Conservation (phyloP, 2,888 invertebrate genomes). For the Idaea biselata region DNA sequence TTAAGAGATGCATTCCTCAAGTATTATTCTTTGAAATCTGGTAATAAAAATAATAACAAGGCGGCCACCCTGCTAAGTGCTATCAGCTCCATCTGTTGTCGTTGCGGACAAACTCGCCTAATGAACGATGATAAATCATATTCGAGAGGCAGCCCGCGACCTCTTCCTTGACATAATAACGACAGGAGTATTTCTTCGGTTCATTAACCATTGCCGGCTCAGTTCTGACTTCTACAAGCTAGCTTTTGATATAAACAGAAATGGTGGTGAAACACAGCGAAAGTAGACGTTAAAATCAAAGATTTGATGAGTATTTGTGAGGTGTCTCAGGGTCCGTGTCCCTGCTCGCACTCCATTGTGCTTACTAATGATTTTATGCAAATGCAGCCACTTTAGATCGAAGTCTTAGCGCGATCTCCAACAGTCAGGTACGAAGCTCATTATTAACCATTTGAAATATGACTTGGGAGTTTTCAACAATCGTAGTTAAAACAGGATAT, state of each 20-base stretch:
- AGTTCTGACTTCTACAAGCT: neutral
- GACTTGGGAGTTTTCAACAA: constrained; percentile 70
- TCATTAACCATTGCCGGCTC: constrained; percentile 43
- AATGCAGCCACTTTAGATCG: constrained; percentile 80
- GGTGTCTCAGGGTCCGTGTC: constrained; percentile 71
- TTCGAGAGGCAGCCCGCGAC: constrained; percentile 76
- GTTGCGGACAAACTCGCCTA: constrained; percentile 81
- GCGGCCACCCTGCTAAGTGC: constrained; percentile 81
- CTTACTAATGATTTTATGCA: constrained; percentile 82
- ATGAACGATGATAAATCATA: constrained; percentile 82
- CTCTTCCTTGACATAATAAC: constrained; percentile 58
- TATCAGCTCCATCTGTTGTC: constrained; percentile 81
- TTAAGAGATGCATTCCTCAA: constrained; percentile 79
- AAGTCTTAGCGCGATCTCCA: constrained; percentile 80
- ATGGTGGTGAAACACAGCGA: constrained; percentile 33
- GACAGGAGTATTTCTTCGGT: constrained; percentile 31
- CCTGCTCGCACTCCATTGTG: constrained; percentile 78
- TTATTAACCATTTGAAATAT: constrained; percentile 80
- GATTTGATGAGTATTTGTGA: constrained; percentile 64
- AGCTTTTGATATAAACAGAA: constrained; percentile 19
- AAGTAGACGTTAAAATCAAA: constrained; percentile 35
- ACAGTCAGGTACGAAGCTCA: constrained; percentile 79
- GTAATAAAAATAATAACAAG: constrained; percentile 81
- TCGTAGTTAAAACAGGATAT: constrained; percentile 54
- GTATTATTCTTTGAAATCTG: constrained; percentile 80